Evolutionary conservation across 1,140 invertebrate species (phyloP).

Genomic region (Hormaphis cornu): DNA sequence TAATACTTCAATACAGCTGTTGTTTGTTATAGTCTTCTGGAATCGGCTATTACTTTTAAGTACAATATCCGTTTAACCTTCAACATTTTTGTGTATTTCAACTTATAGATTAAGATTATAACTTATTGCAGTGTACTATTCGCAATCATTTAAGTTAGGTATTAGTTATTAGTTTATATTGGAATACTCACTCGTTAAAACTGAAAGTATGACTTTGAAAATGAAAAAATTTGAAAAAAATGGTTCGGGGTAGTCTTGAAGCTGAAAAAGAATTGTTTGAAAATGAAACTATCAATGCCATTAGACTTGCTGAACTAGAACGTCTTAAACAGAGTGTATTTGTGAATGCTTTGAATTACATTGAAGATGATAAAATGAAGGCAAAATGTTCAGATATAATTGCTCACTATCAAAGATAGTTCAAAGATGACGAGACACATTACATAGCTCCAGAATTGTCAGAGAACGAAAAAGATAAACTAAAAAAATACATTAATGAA

Average conservation of each 20-base stretch:
- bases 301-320: not conserved
- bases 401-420: not conserved
- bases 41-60: too few relatives aligned
- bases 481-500: not conserved
- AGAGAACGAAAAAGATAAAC: not conserved
- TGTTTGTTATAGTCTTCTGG: too few relatives aligned
- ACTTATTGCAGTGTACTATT: too few relatives aligned
- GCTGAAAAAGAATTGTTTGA: not conserved
- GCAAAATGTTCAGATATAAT: not conserved
- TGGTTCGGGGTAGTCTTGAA: not conserved
- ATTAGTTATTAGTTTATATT: too few relatives aligned
- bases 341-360: not conserved
- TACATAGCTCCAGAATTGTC: not conserved
- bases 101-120: too few relatives aligned
- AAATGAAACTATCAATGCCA: not conserved
- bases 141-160: too few relatives aligned
- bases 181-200: too few relatives aligned
- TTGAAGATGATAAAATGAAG: not conserved
- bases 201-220: not conserved
- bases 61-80: too few relatives aligned
- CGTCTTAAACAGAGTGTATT: not conserved
- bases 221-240: conserved; percentile 5
- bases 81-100: too few relatives aligned
- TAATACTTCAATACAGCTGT: too few relatives aligned
- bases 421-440: conserved; percentile 1